These are phyloP conservation scores for Grammatotria lemairii DNA, from an alignment of 2,113 vertebrate species.

Conservation along the genomic window DNA sequence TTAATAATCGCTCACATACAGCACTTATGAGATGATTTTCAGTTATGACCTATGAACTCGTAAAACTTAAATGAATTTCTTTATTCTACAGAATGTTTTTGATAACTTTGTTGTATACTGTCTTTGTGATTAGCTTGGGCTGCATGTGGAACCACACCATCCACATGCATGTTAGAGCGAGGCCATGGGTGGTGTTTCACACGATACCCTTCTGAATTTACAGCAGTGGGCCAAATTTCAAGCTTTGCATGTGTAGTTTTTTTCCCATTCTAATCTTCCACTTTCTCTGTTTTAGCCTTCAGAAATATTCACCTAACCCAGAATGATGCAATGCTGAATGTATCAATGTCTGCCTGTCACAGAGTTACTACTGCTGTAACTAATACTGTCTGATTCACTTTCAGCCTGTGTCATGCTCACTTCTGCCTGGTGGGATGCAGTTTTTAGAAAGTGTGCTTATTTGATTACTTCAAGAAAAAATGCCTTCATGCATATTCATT, in stretches of 20 bases:
- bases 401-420: constrained; percentile 22
- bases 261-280: constrained; percentile 19
- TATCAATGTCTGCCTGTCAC: neutral
- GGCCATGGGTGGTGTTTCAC: neutral
- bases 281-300: constrained; percentile 43
- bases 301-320: constrained; percentile 39
- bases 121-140: neutral
- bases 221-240: neutral
- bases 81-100: neutral
- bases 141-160: neutral
- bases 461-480: constrained; percentile 4
- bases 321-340: constrained; percentile 26
- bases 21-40: neutral
- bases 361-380: constrained; percentile 16
- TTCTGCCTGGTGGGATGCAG: neutral
- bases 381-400: constrained; percentile 46
- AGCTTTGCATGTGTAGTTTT: neutral
- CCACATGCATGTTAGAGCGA: neutral
- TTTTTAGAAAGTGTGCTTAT: neutral
- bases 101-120: neutral
- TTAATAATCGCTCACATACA: neutral
- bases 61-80: neutral
- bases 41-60: neutral
- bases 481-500: constrained; percentile 27
- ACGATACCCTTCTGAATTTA: neutral